phyloP scores from a whole-genome alignment of 2,888 invertebrate genomes.

The Abrostola tripartita region DNA sequence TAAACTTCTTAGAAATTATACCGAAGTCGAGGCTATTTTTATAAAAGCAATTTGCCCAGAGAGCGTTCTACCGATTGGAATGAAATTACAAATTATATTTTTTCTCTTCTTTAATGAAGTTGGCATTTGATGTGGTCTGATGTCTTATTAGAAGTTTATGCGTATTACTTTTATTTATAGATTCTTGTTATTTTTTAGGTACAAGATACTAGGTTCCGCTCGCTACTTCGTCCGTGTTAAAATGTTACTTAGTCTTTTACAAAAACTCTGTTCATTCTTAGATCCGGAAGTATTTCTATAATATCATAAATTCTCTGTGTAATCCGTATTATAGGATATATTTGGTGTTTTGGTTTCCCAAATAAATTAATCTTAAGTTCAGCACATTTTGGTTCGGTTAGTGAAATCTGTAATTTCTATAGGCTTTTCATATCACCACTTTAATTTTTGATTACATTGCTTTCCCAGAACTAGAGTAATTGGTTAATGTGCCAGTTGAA shows the following conservation, averaged over 20 bases:
- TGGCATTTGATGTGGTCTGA: constrained; percentile 20
- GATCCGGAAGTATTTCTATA: too few species aligned
- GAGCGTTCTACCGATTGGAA: constrained; percentile 43
- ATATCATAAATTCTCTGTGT: too few species aligned
- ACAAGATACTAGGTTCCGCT: too few species aligned
- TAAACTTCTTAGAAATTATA: background rate
- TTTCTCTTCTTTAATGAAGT: constrained; percentile 6
- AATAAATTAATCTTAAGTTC: too few species aligned
- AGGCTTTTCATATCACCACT: constrained; percentile 6
- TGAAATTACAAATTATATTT: constrained; percentile 31
- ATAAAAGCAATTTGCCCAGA: constrained; percentile 37
- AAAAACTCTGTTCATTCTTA: too few species aligned
- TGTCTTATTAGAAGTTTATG: constrained; percentile 14
- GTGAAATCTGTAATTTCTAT: too few species aligned
- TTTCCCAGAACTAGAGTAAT: constrained; percentile 17
- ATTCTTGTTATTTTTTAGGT: constrained; percentile 19
- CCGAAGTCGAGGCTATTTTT: constrained; percentile 8
- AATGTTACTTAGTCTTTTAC: too few species aligned
- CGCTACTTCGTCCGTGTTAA: too few species aligned
- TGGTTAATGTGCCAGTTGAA: constrained; percentile 10
- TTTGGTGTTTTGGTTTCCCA: too few species aligned
- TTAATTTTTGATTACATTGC: constrained; percentile 37
- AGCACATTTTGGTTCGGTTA: too few species aligned
- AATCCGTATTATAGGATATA: too few species aligned
- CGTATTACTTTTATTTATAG: constrained; percentile 6